phyloP scores from a whole-genome alignment of 2,797 vertebrate species.

The Somateria mollissima region DNA sequence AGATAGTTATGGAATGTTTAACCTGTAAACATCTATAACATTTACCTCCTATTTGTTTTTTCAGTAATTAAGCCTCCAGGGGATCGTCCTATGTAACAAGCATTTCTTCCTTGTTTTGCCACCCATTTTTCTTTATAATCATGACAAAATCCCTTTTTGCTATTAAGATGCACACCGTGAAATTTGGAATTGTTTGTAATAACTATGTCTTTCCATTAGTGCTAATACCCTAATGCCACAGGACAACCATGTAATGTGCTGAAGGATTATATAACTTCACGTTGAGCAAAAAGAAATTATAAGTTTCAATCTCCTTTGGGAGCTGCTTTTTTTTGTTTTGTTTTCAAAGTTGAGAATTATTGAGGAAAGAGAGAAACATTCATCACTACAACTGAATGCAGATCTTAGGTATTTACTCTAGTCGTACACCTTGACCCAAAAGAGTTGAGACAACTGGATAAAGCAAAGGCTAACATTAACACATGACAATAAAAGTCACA shows the following conservation, averaged over 20 bases:
- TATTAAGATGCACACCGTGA: constrained; percentile 72
- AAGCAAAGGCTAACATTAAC: not conserved
- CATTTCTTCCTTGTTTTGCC: constrained; percentile 56
- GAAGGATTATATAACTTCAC: constrained; percentile 70
- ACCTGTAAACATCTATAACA: constrained; percentile 73
- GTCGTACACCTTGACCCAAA: not conserved
- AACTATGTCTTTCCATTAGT: constrained; percentile 54
- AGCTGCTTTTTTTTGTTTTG: not conserved
- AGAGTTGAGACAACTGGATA: not conserved
- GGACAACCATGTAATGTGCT: constrained; percentile 12
- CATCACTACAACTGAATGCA: not conserved
- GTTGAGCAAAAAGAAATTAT: constrained; percentile 60
- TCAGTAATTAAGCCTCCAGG: constrained; percentile 63
- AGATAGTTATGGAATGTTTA: constrained; percentile 72
- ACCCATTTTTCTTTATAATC: constrained; percentile 72
- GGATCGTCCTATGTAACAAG: constrained; percentile 57
- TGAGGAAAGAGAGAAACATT: not conserved
- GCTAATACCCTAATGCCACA: constrained; percentile 68
- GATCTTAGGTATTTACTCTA: not conserved
- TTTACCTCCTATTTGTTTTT: constrained; percentile 71
- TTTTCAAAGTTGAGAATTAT: constrained; percentile 42
- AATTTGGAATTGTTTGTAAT: constrained; percentile 68
- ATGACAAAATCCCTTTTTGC: constrained; percentile 70
- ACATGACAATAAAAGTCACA: not conserved
- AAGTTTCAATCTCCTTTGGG: constrained; percentile 45